A percentile compares a stretch with the other conserved stretches of the same genome.
phyloP scores from a whole-genome alignment of 2,888 invertebrate genomes.

The Matsumyia berberina region DNA sequence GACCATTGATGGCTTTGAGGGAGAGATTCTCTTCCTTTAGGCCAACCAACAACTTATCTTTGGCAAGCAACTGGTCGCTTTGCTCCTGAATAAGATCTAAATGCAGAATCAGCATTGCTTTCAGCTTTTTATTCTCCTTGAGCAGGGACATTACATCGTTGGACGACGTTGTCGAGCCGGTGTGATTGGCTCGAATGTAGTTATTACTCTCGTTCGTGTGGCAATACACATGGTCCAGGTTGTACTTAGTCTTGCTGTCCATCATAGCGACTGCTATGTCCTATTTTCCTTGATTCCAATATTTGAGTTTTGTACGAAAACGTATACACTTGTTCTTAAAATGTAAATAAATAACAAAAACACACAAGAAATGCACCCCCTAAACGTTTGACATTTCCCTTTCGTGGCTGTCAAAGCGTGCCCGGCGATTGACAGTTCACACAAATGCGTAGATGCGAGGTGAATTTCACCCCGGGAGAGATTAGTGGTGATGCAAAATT shows the following conservation, averaged over 20 bases:
- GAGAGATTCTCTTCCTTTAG: constrained; percentile 91
- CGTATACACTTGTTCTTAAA: constrained; percentile 6
- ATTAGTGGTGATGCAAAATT: constrained; percentile 66
- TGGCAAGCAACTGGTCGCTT: constrained; percentile 91
- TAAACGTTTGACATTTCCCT: constrained; percentile 63
- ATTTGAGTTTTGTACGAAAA: not conserved
- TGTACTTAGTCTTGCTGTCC: constrained; percentile 79
- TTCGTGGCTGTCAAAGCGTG: constrained; percentile 51
- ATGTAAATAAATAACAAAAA: constrained; percentile 71
- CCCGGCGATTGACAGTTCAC: constrained; percentile 64
- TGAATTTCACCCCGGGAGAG: constrained; percentile 58
- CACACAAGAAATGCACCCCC: constrained; percentile 43
- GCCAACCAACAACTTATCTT: constrained; percentile 90
- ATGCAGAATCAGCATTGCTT: constrained; percentile 92
- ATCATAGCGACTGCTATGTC: constrained; percentile 66
- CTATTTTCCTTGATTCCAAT: constrained; percentile 73
- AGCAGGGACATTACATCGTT: constrained; percentile 80
- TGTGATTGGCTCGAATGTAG: constrained; percentile 79
- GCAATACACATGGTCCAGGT: constrained; percentile 81
- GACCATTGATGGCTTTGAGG: constrained; percentile 85
- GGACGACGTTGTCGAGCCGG: constrained; percentile 58
- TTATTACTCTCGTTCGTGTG: constrained; percentile 79
- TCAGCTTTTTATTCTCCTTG: constrained; percentile 85
- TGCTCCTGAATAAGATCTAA: constrained; percentile 95
- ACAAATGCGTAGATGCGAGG: constrained; percentile 73